Evolutionary conservation across 1,140 invertebrate species (phyloP), one percentile per base, ranked within the genome.

Genomic region (Piezodorus guildinii): DNA sequence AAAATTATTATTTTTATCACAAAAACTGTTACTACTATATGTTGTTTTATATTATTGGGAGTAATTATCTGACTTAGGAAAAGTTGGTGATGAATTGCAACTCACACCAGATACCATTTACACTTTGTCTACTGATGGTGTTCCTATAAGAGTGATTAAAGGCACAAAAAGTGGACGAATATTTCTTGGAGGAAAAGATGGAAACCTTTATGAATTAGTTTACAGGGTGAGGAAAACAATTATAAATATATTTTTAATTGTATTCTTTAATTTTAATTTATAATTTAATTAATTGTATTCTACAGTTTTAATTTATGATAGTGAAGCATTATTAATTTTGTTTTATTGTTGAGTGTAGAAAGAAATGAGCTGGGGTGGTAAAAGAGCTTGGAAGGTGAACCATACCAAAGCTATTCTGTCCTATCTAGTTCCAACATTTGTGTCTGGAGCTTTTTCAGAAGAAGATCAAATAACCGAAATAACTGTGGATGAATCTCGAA

Each of bases 151-250:
- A 64, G 86, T 85, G 62, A 88, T 98, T 62, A 80, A 83, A 56
- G 88, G 92, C 39, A 90, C 90, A 1, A 78, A 78, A 25, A 83
- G 81, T 73, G 96, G 96, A 0, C 80, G 96, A 68, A 91, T 99
- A 69, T 98, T 99, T 74, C 82, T 98, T 71, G 94, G 94, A 25
- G 93, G 90, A 45, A 90, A 87, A 75, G 94, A 98, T 79, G 94
- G 96, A 15, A 90, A 85, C 69, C 75, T 99, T 1, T 98, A 91
- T 81, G 96, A 99, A 84, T 85, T 98, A 69, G 83, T 83, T 70
- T 99, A 99, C 78, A 90, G 94, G 79, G 90, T 90, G 52, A 78
- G 68, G 3, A 49, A 19, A 21, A 49, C n/a, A 19, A 14, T 17
- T 21, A 9, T 46, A 10, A 5, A n/a, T 49, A n/a, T 49, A 49